Percentiles rank a stretch among this genome's conserved stretches.
phyloP scores from a whole-genome alignment of 2,113 vertebrate species.

The Empidonax traillii region DNA sequence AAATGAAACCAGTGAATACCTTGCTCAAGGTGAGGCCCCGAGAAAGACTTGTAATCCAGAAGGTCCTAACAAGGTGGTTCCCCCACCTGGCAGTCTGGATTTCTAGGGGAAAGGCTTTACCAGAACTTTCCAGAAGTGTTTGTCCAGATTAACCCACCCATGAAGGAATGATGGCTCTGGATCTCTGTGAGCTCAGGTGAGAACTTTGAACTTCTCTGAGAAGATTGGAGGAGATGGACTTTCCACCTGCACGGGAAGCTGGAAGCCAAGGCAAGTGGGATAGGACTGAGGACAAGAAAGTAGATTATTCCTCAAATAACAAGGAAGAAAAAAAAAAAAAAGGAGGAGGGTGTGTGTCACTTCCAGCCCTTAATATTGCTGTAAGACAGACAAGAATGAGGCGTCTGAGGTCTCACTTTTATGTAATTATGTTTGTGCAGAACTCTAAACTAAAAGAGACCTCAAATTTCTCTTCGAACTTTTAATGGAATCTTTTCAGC shows the following conservation, averaged over 20 bases:
- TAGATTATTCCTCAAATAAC: not conserved
- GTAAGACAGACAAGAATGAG: not conserved
- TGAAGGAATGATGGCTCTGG: not conserved
- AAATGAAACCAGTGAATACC: not conserved
- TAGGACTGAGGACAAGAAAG: not conserved
- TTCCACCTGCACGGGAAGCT: not conserved
- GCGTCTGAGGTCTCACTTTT: not conserved
- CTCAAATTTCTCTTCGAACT: not conserved
- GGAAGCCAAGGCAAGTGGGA: not conserved
- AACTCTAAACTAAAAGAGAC: not conserved
- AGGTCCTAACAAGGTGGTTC: not conserved
- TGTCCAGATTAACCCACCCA: not conserved
- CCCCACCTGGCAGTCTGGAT: not conserved
- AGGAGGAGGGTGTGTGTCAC: fast-evolving
- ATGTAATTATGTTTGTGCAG: not conserved
- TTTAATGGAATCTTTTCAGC: not conserved
- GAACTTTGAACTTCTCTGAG: not conserved
- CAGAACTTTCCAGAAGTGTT: not conserved
- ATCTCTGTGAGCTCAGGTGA: not conserved
- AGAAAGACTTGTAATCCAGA: not conserved
- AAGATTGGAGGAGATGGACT: not conserved
- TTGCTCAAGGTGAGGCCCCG: not conserved
- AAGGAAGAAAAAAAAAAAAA: not conserved
- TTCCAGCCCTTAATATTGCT: not conserved
- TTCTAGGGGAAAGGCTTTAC: not conserved